A percentile compares a stretch with the other conserved stretches of the same genome.
Evolutionary conservation across 2,797 vertebrate species (phyloP).

Genomic region (Neosalanx taihuensis): DNA sequence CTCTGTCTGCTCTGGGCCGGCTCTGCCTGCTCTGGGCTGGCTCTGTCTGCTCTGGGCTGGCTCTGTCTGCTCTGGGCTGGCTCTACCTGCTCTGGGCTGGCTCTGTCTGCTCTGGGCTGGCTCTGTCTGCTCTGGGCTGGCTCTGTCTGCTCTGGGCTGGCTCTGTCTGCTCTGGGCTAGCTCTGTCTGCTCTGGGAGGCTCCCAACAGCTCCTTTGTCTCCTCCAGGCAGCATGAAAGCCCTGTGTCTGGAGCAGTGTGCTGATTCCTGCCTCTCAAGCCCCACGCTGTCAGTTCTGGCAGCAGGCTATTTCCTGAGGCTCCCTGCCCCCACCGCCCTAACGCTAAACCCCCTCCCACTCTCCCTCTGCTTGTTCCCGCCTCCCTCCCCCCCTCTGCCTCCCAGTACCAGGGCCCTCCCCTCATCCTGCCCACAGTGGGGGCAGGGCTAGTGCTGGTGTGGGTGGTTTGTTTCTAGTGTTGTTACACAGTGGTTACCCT

Average conservation of each 20-base stretch:
- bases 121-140: too few relatives aligned
- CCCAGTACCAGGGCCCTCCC: background rate
- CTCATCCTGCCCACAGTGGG: conserved; percentile 37
- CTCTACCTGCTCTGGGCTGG: too few relatives aligned
- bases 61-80: conserved; percentile 34
- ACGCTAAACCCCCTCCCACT: conserved; percentile 35
- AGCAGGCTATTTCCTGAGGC: conserved; percentile 35
- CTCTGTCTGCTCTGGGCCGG: conserved; percentile 53
- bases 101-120: conserved; percentile 42
- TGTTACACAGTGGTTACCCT: conserved; percentile 54
- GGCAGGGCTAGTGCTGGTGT: conserved; percentile 51
- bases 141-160: conserved; percentile 41
- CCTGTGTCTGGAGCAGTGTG: conserved; percentile 41
- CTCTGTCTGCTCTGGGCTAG: conserved; percentile 54
- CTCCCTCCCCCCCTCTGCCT: conserved; percentile 7
- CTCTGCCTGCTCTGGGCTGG: conserved; percentile 58
- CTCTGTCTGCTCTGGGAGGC: conserved; percentile 66
- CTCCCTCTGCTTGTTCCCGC: conserved; percentile 35
- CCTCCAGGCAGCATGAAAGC: conserved; percentile 51
- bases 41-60: conserved; percentile 53
- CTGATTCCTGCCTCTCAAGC: background rate
- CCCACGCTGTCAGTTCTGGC: conserved; percentile 38
- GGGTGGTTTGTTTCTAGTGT: conserved; percentile 65
- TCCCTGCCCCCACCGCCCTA: conserved; percentile 14
- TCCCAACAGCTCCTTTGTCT: conserved; percentile 72